phyloP scores from a whole-genome alignment of 1,140 invertebrate genomes.

The Drosophila ananassae region DNA sequence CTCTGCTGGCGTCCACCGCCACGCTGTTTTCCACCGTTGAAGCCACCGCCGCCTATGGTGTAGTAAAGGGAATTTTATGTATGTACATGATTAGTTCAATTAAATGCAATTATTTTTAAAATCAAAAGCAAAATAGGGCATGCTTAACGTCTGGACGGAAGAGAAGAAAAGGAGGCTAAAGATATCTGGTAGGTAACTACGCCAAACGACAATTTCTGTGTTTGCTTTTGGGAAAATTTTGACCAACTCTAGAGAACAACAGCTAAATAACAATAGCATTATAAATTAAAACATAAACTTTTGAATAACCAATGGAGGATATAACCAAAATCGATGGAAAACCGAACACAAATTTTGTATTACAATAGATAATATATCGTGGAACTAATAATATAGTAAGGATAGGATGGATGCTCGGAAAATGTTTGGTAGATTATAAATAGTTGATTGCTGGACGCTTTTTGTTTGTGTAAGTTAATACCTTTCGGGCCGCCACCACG shows the following conservation, averaged over 20 bases:
- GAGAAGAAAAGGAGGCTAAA: slow-evolving; percentile 22
- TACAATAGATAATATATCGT: slow-evolving; percentile 15
- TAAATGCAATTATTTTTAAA: not conserved
- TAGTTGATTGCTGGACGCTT: slow-evolving; percentile 27
- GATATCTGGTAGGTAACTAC: slow-evolving; percentile 46
- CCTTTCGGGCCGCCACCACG: slow-evolving; percentile 83
- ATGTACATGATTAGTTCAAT: slow-evolving; percentile 16
- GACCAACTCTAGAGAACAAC: slow-evolving; percentile 64
- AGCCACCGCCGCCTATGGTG: slow-evolving; percentile 55
- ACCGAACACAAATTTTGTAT: slow-evolving; percentile 45
- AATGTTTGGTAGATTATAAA: slow-evolving; percentile 27
- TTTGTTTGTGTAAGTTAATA: slow-evolving; percentile 54
- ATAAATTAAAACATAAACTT: slow-evolving; percentile 59
- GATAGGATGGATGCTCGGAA: slow-evolving; percentile 33
- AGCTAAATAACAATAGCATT: slow-evolving; percentile 24
- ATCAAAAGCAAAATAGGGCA: slow-evolving; percentile 20
- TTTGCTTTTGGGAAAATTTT: slow-evolving; percentile 60
- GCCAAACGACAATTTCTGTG: slow-evolving; percentile 51
- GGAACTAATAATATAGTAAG: not conserved
- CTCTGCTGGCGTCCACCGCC: slow-evolving; percentile 82
- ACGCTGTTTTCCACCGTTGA: slow-evolving; percentile 84
- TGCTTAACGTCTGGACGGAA: slow-evolving; percentile 36
- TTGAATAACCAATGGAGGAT: slow-evolving; percentile 48
- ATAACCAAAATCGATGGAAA: slow-evolving; percentile 38
- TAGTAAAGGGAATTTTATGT: slow-evolving; percentile 14